Percentiles rank a stretch among this genome's conserved stretches.
Conservation (phyloP, 1,140 invertebrate species). For the Zaprionus ornatus region DNA sequence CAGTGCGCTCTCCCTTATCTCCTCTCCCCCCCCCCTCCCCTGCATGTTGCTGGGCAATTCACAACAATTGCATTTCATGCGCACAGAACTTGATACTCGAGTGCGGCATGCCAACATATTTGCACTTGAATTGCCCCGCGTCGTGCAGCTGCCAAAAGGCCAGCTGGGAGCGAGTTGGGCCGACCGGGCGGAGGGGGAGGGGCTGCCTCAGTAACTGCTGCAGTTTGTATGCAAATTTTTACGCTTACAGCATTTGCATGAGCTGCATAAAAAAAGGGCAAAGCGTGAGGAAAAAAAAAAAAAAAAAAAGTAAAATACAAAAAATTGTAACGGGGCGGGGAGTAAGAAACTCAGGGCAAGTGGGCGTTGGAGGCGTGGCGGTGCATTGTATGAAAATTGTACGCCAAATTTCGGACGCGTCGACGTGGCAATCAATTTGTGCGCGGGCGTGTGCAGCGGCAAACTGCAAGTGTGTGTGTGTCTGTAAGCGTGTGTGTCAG, state of each 20-base stretch:
- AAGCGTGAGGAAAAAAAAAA: conserved; percentile 4
- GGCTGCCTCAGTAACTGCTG: conserved; percentile 30
- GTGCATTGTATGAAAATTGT: conserved; percentile 67
- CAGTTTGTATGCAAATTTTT: conserved; percentile 76
- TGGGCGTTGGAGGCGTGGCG: neutral
- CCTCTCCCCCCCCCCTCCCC: neutral
- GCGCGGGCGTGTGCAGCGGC: neutral
- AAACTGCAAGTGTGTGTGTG: conserved; percentile 25
- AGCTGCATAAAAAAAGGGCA: conserved; percentile 30
- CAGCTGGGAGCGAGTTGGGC: conserved; percentile 1
- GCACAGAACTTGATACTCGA: conserved; percentile 75
- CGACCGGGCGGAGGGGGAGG: neutral
- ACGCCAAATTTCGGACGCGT: conserved; percentile 45
- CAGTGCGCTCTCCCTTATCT: neutral
- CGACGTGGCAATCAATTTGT: conserved; percentile 73
- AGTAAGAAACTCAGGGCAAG: no score
- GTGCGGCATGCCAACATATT: conserved; percentile 76
- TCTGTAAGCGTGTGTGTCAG: conserved; percentile 3
- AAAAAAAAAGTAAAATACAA: neutral
- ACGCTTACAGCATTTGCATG: conserved; percentile 72
- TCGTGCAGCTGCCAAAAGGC: conserved; percentile 10
- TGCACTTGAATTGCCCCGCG: conserved; percentile 69
- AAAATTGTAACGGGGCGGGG: neutral
- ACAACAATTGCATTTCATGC: conserved; percentile 77
- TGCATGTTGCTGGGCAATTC: conserved; percentile 51